Evolutionary conservation across 2,888 invertebrate genomes (phyloP), one percentile per base, ranked within the genome.

Genomic region (Mythimna ferrago): DNA sequence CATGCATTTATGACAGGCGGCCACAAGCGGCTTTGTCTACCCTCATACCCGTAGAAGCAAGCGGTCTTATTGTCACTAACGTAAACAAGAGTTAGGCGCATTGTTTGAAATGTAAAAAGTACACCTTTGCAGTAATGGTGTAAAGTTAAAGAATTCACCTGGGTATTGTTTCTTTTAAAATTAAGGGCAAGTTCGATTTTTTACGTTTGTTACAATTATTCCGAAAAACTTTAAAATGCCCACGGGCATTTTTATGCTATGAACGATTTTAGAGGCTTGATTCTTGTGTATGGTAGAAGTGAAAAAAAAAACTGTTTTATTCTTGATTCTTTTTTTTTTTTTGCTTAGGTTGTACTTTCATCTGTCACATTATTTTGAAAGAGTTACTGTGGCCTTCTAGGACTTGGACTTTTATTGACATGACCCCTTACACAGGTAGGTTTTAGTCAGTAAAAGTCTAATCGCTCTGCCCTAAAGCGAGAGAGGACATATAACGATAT

Each of bases 1-100:
- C 96, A 96, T 94, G 90, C 89, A 94, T 96, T 96, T 96, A 96
- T 96, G 96, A 96, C 96, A 94, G 90, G 87, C 88, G 88, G 90
- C 92, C 89, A 90, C 91, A 89, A 89, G 87, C 86, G 85, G 89
- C 91, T 92, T 94, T 95, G 95, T 95, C 92, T 94, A 90, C 90
- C 74, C 85, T 86, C 90, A 88, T 87, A 86, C 88, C 90, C 89
- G 86, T 79, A 85, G 76, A 71, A 83, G 80, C 84, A 54, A 76
- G 90, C 86, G 89, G 91, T 90, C 87, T 87, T 92, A 91, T 91
- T 90, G 90, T 93, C 88, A 87, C 88, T 78, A 91, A 88, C 85
- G 89, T 92, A 93, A 94, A 95, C 93, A 94, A 92, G 88, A 88
- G 89, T 91, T 89, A 76, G 71, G 68, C 60, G 76, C 85, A 88